A percentile compares a stretch with the other conserved stretches of the same genome.
These are phyloP conservation scores for Limanda limanda DNA, from an alignment of 2,113 vertebrate species.

Conservation along the genomic window DNA sequence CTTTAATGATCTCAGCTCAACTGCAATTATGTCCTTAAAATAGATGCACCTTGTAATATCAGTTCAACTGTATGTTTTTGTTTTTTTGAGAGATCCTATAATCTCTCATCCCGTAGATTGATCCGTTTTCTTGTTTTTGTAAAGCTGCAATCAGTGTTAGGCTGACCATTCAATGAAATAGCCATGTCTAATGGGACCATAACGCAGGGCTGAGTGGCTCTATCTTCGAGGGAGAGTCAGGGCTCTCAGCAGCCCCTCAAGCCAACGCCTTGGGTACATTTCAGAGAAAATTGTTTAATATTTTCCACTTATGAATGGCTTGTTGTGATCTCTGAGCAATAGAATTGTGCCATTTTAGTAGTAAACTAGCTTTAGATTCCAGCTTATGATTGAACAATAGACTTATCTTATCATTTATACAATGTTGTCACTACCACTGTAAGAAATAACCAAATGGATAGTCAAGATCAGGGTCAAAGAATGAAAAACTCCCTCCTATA, in stretches of 20 bases:
- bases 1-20: slow-evolving; percentile 48
- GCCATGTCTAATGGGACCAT: slow-evolving; percentile 75
- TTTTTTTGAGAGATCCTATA: slow-evolving; percentile 63
- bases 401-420: slow-evolving; percentile 35
- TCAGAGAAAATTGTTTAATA: slow-evolving; percentile 71
- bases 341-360: slow-evolving; percentile 54
- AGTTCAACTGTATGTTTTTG: slow-evolving; percentile 49
- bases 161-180: slow-evolving; percentile 60
- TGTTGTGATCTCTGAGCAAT: slow-evolving; percentile 70
- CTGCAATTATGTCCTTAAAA: slow-evolving; percentile 59
- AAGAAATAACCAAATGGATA: not conserved
- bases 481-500: slow-evolving; percentile 25
- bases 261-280: slow-evolving; percentile 73
- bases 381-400: slow-evolving; percentile 29
- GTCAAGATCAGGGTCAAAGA: slow-evolving; percentile 11
- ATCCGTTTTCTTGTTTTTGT: slow-evolving; percentile 56
- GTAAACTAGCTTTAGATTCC: slow-evolving; percentile 29
- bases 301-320: slow-evolving; percentile 66
- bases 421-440: slow-evolving; percentile 15
- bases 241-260: slow-evolving; percentile 68
- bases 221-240: slow-evolving; percentile 62
- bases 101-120: slow-evolving; percentile 55
- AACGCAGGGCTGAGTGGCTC: slow-evolving; percentile 67
- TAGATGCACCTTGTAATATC: slow-evolving; percentile 67
- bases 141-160: slow-evolving; percentile 47